Conservation (phyloP, 64 coral and sea anemone species). For the Hydrozoanthus tunicans region DNA sequence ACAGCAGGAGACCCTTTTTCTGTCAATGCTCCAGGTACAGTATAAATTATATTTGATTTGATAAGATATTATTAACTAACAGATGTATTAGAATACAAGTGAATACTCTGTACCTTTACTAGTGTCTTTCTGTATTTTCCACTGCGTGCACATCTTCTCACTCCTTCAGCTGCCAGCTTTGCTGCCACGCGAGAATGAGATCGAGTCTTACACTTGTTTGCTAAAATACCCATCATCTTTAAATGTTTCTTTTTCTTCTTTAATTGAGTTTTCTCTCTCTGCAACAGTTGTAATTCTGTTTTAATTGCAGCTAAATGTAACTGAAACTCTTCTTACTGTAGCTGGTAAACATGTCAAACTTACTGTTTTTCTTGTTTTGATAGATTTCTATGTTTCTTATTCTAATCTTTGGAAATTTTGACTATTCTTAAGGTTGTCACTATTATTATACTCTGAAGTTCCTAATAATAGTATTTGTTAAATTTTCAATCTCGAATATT, state of each 20-base stretch:
- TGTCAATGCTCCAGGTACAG: background rate
- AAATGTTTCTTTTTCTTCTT: conserved; percentile 1
- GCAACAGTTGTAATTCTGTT: background rate
- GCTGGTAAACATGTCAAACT: too few relatives aligned
- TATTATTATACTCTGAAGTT: too few relatives aligned
- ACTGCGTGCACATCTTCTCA: background rate
- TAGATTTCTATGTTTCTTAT: too few relatives aligned
- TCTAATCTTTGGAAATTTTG: too few relatives aligned
- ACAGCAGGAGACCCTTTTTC: too few relatives aligned
- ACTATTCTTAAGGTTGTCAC: too few relatives aligned
- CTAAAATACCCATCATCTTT: background rate
- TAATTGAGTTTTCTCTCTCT: background rate
- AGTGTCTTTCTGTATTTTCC: background rate
- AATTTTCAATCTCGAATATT: too few relatives aligned
- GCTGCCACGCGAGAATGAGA: conserved; percentile 24
- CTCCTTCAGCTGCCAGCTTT: conserved; percentile 20
- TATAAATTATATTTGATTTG: background rate
- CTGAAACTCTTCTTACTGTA: too few relatives aligned
- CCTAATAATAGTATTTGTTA: too few relatives aligned
- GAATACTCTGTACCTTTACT: background rate
- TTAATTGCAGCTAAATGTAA: too few relatives aligned
- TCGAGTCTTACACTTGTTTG: conserved; percentile 9
- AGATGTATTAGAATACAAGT: background rate
- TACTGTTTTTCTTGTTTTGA: too few relatives aligned
- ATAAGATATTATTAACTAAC: background rate